Evolutionary conservation across 2,888 invertebrate genomes (phyloP).

Genomic region (Folsomia manolachei): DNA sequence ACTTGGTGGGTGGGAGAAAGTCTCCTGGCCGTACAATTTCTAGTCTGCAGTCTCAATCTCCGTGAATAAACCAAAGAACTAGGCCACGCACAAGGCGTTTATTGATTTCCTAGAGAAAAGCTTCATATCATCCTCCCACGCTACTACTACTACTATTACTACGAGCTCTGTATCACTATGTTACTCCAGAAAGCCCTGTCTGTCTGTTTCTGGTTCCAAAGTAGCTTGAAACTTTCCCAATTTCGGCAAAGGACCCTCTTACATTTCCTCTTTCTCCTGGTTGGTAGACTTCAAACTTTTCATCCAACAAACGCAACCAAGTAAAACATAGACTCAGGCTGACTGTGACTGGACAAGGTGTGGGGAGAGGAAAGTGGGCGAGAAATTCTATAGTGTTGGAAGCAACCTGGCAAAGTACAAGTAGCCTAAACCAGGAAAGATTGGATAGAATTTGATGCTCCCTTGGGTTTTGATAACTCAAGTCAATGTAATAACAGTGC

Average conservation of each 20-base stretch:
- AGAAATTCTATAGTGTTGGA: neutral
- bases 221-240: neutral
- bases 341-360: neutral
- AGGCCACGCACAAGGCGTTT: conserved; percentile 20
- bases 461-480: neutral
- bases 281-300: too few relatives aligned
- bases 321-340: too few relatives aligned
- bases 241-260: neutral
- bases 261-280: neutral
- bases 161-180: neutral
- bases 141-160: too few relatives aligned
- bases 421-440: too few relatives aligned
- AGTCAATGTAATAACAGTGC: too few relatives aligned
- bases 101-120: conserved; percentile 15
- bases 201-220: too few relatives aligned
- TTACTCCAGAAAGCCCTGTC: neutral
- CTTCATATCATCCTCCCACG: neutral
- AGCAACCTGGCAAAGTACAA: neutral
- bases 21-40: too few relatives aligned
- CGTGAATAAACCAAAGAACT: neutral
- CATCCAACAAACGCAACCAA: too few relatives aligned
- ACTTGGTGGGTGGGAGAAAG: too few relatives aligned
- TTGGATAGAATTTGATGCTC: neutral
- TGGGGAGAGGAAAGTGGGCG: neutral
- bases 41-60: too few relatives aligned